phyloP scores from a whole-genome alignment of 1,140 invertebrate genomes.

The Meloidogyne hapla region DNA sequence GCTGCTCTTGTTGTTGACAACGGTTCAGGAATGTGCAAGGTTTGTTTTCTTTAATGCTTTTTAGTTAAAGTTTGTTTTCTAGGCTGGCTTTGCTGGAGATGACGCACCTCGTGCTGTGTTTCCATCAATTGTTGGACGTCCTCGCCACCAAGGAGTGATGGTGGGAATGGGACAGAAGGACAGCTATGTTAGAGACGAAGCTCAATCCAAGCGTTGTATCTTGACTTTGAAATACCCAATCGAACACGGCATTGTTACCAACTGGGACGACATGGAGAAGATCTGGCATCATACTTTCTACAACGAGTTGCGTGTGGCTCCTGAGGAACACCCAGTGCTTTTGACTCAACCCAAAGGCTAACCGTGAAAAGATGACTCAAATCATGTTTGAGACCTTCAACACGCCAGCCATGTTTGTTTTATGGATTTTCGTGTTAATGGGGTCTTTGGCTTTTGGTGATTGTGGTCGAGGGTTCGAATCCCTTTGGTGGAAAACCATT shows the following conservation, averaged over 20 bases:
- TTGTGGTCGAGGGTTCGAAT: no score
- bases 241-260: constrained; percentile 88
- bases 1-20: constrained; percentile 82
- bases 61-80: neutral
- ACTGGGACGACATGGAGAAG: constrained; percentile 97
- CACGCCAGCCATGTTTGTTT: constrained; percentile 80
- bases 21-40: constrained; percentile 82
- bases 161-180: constrained; percentile 96
- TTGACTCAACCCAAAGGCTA: constrained; percentile 85
- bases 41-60: neutral
- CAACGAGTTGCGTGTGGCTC: constrained; percentile 87
- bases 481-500: no score
- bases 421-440: neutral
- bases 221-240: constrained; percentile 92
- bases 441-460: no score
- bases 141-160: constrained; percentile 75
- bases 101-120: constrained; percentile 83
- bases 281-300: constrained; percentile 95
- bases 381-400: constrained; percentile 64
- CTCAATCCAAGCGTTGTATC: constrained; percentile 86
- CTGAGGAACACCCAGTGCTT: constrained; percentile 86
- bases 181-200: constrained; percentile 93
- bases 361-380: constrained; percentile 89
- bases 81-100: constrained; percentile 86
- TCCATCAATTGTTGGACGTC: constrained; percentile 71